Evolutionary conservation across 2,888 invertebrate genomes (phyloP).

Genomic region (Chelonus formosanus): DNA sequence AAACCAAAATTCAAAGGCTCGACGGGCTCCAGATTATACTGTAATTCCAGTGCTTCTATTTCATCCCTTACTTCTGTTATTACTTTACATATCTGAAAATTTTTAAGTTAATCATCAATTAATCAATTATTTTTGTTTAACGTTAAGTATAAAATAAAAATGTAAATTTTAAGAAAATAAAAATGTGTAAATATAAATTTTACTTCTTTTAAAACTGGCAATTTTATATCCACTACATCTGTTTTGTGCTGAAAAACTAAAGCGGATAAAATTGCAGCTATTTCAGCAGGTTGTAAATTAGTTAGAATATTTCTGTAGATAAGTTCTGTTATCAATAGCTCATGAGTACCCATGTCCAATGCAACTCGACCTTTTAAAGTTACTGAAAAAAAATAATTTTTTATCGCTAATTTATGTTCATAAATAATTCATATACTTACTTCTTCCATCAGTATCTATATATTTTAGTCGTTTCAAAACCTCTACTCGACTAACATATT

Average conservation of each 20-base stretch:
- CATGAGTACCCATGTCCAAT: conserved; percentile 87
- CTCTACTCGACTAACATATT: conserved; percentile 83
- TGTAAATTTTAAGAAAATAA: conserved; percentile 12
- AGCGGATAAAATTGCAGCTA: conserved; percentile 91
- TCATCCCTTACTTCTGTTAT: conserved; percentile 76
- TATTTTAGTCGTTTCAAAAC: conserved; percentile 81
- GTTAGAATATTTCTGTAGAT: conserved; percentile 90
- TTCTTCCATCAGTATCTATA: conserved; percentile 77
- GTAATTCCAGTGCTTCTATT: conserved; percentile 74
- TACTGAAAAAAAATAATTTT: conserved; percentile 65
- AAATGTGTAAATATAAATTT: conserved; percentile 2
- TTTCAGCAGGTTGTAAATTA: conserved; percentile 86
- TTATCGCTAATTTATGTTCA: neutral
- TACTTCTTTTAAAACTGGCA: conserved; percentile 71
- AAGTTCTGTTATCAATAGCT: conserved; percentile 92
- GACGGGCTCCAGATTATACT: conserved; percentile 67
- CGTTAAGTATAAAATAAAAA: conserved; percentile 39
- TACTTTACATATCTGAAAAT: conserved; percentile 73
- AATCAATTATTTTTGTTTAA: conserved; percentile 39
- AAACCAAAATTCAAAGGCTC: conserved; percentile 86
- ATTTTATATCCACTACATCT: conserved; percentile 46
- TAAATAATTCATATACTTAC: conserved; percentile 56
- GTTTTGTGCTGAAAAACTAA: conserved; percentile 91
- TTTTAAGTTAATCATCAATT: neutral
- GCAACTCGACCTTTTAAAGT: conserved; percentile 86